Evolutionary conservation across 2,113 vertebrate species (phyloP).

Genomic region (Serilophus lunatus): DNA sequence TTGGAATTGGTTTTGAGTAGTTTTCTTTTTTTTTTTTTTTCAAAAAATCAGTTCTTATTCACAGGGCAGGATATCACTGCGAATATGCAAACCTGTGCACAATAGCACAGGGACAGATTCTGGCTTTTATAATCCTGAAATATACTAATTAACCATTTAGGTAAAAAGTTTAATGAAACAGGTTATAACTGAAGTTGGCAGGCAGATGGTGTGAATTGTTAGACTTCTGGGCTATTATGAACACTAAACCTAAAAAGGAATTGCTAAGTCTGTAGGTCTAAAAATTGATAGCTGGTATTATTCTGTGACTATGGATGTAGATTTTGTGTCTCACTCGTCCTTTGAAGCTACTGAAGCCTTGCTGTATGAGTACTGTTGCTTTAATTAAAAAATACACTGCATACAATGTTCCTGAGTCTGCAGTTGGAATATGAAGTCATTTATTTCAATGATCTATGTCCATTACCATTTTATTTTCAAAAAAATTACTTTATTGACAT

Average conservation of each 20-base stretch:
- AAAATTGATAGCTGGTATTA: not conserved
- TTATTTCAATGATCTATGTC: not conserved
- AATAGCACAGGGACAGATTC: not conserved
- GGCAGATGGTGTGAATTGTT: not conserved
- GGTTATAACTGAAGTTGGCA: not conserved
- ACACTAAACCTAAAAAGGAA: not conserved
- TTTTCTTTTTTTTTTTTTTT: not conserved
- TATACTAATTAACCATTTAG: not conserved
- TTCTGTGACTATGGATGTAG: not conserved
- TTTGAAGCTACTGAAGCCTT: not conserved
- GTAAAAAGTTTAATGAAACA: not conserved
- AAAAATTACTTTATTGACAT: not conserved
- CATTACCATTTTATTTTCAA: not conserved
- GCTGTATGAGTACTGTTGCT: not conserved
- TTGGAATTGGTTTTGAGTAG: not conserved
- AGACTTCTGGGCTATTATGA: not conserved
- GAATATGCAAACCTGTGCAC: not conserved
- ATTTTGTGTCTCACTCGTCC: not conserved
- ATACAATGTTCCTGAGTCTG: not conserved
- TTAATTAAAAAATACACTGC: not conserved
- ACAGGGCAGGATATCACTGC: not conserved
- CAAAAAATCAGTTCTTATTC: too few relatives aligned
- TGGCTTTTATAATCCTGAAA: not conserved
- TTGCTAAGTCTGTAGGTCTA: not conserved
- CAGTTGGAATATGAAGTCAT: not conserved